These are phyloP conservation scores for Gryon sp. DNA, from an alignment of 1,140 invertebrate genomes.

Conservation along the genomic window DNA sequence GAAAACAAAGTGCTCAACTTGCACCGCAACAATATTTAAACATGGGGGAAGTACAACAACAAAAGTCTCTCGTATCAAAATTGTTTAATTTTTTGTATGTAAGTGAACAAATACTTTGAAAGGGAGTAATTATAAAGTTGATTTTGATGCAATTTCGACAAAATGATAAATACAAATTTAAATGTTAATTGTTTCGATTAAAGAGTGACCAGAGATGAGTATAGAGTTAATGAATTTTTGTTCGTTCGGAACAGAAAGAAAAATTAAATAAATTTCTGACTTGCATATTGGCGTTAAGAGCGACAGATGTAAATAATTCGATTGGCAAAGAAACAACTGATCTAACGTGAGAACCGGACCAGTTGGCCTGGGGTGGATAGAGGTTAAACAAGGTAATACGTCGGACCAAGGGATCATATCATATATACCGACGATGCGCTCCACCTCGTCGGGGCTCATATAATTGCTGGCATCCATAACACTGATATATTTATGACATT, in stretches of 20 bases:
- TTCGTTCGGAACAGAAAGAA: no score
- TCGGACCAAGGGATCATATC: conserved; percentile 70
- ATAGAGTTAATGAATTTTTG: conserved; percentile 40
- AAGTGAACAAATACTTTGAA: no score
- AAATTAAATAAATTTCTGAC: conserved; percentile 20
- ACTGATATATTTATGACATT: conserved; percentile 80
- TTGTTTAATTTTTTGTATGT: no score
- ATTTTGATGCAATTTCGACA: background rate
- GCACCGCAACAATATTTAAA: background rate
- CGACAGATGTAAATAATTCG: conserved; percentile 69
- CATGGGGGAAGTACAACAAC: background rate
- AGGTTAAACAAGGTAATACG: conserved; percentile 68
- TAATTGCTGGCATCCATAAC: conserved; percentile 80
- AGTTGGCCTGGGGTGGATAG: conserved; percentile 67
- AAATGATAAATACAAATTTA: background rate
- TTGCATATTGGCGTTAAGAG: conserved; percentile 20
- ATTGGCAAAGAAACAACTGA: conserved; percentile 67
- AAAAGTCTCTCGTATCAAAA: background rate
- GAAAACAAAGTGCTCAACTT: conserved; percentile 2
- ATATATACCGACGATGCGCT: conserved; percentile 70
- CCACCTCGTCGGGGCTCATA: conserved; percentile 76
- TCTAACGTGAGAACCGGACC: conserved; percentile 75
- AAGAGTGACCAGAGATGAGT: background rate
- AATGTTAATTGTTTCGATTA: no score
- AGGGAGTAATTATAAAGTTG: no score